Conservation (phyloP, 2,797 vertebrate genomes). For the Pristis pectinata region DNA sequence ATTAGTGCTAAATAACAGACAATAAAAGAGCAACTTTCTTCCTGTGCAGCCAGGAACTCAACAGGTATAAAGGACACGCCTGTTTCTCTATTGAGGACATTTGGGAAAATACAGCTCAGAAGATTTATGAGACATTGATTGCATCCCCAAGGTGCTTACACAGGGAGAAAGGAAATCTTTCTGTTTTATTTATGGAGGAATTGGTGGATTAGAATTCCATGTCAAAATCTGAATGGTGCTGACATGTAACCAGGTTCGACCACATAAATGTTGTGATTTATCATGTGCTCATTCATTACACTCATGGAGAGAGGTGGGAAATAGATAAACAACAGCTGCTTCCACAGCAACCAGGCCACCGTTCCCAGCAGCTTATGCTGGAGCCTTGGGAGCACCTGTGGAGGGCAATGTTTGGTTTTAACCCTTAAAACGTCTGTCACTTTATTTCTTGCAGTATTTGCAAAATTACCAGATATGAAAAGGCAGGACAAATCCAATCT, state of each 20-base stretch:
- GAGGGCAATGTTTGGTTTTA: background rate
- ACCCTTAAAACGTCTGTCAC: background rate
- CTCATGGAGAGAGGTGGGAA: background rate
- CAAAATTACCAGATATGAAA: too few species aligned
- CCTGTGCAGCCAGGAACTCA: background rate
- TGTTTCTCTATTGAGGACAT: background rate
- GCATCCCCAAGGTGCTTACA: background rate
- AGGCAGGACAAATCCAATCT: too few species aligned
- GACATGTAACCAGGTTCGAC: background rate
- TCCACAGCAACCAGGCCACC: background rate
- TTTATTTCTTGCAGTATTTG: background rate
- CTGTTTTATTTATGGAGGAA: background rate
- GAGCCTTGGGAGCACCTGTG: background rate
- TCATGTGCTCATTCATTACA: background rate
- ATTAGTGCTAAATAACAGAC: too few species aligned
- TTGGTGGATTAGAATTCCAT: background rate
- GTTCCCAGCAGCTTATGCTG: background rate
- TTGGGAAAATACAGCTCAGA: background rate
- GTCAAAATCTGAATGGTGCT: background rate
- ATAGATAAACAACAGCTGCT: background rate
- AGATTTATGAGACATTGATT: background rate
- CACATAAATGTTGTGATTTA: background rate
- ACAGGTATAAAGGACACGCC: background rate
- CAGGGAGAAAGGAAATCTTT: background rate
- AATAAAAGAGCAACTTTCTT: background rate